Percentiles rank a stretch among this genome's conserved stretches.
phyloP scores from a whole-genome alignment of 2,888 invertebrate genomes.

The Spisula solida region DNA sequence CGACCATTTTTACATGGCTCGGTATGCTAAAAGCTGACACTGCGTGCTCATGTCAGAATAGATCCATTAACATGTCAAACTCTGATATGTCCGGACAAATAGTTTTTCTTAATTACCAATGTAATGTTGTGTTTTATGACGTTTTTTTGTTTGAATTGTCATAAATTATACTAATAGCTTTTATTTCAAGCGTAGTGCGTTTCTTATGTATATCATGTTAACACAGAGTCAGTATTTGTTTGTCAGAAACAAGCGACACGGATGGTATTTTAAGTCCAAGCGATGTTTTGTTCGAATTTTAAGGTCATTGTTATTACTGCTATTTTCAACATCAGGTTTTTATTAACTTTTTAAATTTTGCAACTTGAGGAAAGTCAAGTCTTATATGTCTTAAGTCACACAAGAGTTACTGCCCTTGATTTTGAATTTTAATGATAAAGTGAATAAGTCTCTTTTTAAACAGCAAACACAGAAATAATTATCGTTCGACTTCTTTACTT shows the following conservation, averaged over 20 bases:
- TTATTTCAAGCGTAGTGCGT: slow-evolving; percentile 29
- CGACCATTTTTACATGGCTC: slow-evolving; percentile 7
- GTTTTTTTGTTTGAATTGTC: slow-evolving; percentile 42
- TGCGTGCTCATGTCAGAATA: slow-evolving; percentile 21
- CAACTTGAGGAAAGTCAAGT: neutral
- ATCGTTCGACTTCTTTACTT: no score
- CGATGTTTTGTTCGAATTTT: slow-evolving; percentile 10
- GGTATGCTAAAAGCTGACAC: slow-evolving; percentile 32
- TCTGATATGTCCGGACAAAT: slow-evolving; percentile 18
- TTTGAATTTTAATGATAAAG: no score
- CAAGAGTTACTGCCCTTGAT: no score
- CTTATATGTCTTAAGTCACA: no score
- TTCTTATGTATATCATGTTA: slow-evolving; percentile 7
- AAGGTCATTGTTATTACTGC: slow-evolving; percentile 14
- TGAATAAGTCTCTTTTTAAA: no score
- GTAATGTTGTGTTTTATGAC: slow-evolving; percentile 9
- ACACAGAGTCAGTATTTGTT: slow-evolving; percentile 19
- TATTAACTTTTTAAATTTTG: neutral
- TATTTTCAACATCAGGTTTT: neutral
- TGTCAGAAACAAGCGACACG: neutral
- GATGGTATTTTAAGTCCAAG: neutral
- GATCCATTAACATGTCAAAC: slow-evolving; percentile 25
- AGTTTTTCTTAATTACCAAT: slow-evolving; percentile 45
- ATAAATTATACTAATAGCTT: slow-evolving; percentile 47
- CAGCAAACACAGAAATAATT: no score